phyloP scores from a whole-genome alignment of 2,113 vertebrate genomes.

The Colius striatus region DNA sequence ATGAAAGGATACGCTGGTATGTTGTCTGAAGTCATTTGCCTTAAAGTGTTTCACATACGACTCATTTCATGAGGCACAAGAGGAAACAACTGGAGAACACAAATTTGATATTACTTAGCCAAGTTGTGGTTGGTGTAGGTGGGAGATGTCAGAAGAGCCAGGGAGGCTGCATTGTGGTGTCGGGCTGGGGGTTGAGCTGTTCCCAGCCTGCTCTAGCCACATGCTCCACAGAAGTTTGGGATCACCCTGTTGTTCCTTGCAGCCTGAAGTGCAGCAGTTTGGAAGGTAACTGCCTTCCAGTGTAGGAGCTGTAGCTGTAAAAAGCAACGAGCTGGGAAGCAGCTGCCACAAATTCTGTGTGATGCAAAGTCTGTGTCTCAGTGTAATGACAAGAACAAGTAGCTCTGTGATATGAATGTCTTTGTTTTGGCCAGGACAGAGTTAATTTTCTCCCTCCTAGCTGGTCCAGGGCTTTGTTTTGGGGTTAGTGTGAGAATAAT shows the following conservation, averaged over 20 bases:
- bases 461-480: too few relatives aligned
- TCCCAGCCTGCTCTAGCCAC: neutral
- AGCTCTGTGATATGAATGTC: neutral
- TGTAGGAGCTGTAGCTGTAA: neutral
- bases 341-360: neutral
- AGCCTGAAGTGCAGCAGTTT: neutral
- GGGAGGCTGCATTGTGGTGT: neutral
- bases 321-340: neutral
- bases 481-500: too few relatives aligned
- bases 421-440: neutral
- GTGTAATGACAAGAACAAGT: neutral
- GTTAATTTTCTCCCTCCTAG: too few relatives aligned
- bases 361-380: too few relatives aligned
- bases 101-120: neutral
- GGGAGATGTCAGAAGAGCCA: neutral
- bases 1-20: neutral
- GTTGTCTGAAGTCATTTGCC: neutral
- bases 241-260: neutral
- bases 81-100: neutral
- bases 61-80: neutral
- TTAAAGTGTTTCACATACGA: neutral
- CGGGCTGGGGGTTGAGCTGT: neutral
- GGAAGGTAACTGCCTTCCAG: accelerated
- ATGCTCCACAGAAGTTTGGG: accelerated
- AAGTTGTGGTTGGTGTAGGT: accelerated